A percentile compares a stretch with the other conserved stretches of the same genome.
Conservation (phyloP, 2,113 vertebrate species). For the Penelope pileata region DNA sequence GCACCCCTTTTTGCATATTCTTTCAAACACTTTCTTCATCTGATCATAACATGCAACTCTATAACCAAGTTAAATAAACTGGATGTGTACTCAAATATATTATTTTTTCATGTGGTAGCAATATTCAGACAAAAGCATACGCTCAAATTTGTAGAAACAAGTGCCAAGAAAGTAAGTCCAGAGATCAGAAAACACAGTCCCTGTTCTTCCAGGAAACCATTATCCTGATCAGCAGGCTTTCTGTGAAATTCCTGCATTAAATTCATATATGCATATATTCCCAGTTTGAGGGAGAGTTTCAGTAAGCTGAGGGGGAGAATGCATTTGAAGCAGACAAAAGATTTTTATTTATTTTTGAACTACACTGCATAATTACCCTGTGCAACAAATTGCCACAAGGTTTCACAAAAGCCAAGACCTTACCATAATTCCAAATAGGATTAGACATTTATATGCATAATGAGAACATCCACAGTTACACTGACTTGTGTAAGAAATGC, state of each 20-base stretch:
- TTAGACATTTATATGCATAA: slow-evolving; percentile 48
- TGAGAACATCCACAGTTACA: slow-evolving; percentile 23
- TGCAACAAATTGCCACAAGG: slow-evolving; percentile 38
- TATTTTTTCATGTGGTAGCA: background rate
- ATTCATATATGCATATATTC: background rate
- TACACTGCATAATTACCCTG: background rate
- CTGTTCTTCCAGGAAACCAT: background rate
- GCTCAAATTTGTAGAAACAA: background rate
- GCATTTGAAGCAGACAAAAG: background rate
- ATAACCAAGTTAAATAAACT: background rate
- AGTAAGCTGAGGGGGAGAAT: background rate
- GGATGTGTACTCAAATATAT: background rate
- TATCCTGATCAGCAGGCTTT: background rate
- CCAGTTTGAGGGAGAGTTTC: background rate
- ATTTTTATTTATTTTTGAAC: slow-evolving; percentile 54
- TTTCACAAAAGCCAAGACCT: background rate
- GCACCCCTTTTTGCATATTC: background rate
- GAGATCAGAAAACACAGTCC: background rate
- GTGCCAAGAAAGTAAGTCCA: background rate
- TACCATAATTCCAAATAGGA: slow-evolving; percentile 25
- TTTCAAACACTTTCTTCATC: background rate
- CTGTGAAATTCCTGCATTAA: background rate
- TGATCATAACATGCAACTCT: background rate
- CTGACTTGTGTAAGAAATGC: background rate
- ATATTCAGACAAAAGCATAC: background rate